Evolutionary conservation across 2,888 invertebrate species (phyloP).

Genomic region (Nephrotoma appendiculata): DNA sequence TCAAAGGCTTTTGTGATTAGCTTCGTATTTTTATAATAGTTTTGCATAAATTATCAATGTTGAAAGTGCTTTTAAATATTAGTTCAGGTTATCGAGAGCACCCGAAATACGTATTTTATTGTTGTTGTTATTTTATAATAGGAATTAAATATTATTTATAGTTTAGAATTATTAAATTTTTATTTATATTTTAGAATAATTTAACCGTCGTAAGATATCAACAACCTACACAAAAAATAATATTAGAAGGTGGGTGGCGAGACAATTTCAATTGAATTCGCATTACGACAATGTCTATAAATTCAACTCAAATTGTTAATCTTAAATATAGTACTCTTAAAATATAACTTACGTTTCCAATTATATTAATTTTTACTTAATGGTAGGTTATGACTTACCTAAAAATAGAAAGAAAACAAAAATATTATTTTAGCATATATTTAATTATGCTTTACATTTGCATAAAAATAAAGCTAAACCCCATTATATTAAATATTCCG

Average conservation of each 20-base stretch:
- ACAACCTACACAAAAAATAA: background rate
- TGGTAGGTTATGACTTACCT: background rate
- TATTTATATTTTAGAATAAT: background rate
- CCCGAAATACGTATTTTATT: background rate
- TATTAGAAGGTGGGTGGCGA: background rate
- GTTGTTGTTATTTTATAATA: background rate
- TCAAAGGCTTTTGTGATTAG: background rate
- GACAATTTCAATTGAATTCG: background rate
- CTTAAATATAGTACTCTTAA: too few relatives aligned
- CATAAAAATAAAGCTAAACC: background rate
- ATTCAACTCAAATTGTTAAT: too few relatives aligned
- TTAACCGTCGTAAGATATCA: background rate
- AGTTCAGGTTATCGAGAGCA: background rate
- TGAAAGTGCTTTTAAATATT: background rate
- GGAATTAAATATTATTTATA: background rate
- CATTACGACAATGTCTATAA: too few relatives aligned
- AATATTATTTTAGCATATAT: background rate
- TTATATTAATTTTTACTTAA: background rate
- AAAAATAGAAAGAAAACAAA: background rate
- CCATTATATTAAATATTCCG: background rate
- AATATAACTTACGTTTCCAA: too few relatives aligned
- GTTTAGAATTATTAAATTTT: background rate
- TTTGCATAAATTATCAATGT: background rate
- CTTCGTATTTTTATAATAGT: background rate
- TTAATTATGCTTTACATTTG: background rate